A percentile compares a stretch with the other conserved stretches of the same genome.
Evolutionary conservation across 2,888 invertebrate species (phyloP).

Genomic region (Bombylius major): DNA sequence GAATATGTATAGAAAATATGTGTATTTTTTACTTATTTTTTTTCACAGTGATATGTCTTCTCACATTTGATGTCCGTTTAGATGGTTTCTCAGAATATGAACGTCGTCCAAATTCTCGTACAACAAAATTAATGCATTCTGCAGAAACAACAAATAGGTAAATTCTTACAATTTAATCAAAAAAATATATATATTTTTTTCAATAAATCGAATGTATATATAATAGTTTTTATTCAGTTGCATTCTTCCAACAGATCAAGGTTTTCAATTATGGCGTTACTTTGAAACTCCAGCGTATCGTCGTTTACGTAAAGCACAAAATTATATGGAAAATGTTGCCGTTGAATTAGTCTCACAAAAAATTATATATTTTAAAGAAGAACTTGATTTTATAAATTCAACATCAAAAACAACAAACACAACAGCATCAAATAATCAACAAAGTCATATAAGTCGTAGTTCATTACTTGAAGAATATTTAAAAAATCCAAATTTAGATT

Average conservation of each 20-base stretch:
- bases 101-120: slow-evolving; percentile 45
- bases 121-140: slow-evolving; percentile 55
- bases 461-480: slow-evolving; percentile 59
- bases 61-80: slow-evolving; percentile 58
- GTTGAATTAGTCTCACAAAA: slow-evolving; percentile 49
- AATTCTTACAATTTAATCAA: slow-evolving; percentile 55
- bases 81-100: slow-evolving; percentile 52
- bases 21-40: not conserved
- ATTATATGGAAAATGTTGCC: slow-evolving; percentile 60
- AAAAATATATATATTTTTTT: not conserved
- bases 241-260: slow-evolving; percentile 34
- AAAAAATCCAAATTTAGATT: slow-evolving; percentile 52
- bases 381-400: not conserved
- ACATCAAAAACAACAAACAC: slow-evolving; percentile 5
- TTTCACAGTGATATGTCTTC: slow-evolving; percentile 54
- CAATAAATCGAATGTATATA: not conserved
- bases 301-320: slow-evolving; percentile 52
- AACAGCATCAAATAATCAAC: not conserved
- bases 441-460: slow-evolving; percentile 13
- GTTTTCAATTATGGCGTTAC: slow-evolving; percentile 46
- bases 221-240: slow-evolving; percentile 12
- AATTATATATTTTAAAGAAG: slow-evolving; percentile 39
- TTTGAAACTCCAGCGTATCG: slow-evolving; percentile 61
- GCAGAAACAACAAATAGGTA: slow-evolving; percentile 60
- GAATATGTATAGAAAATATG: not conserved